phyloP scores from a whole-genome alignment of 2,888 invertebrate species.

The Trachelus troglodyta region DNA sequence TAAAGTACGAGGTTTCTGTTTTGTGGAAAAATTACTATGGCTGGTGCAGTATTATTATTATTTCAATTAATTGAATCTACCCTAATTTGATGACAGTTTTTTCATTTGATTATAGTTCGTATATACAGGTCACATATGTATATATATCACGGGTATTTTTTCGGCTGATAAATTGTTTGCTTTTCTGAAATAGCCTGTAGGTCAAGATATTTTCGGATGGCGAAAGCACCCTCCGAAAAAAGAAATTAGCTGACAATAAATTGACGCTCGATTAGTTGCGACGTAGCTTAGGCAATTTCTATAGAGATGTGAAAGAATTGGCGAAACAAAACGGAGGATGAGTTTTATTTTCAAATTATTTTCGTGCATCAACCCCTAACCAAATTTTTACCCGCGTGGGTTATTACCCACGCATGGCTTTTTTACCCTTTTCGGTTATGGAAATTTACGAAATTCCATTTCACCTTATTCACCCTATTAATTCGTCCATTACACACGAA shows the following conservation, averaged over 20 bases:
- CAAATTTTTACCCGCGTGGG: too few relatives aligned
- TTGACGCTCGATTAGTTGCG: not conserved
- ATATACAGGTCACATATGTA: not conserved
- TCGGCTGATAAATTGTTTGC: not conserved
- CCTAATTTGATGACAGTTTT: slow-evolving; percentile 35
- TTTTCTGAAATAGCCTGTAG: not conserved
- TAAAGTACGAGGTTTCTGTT: not conserved
- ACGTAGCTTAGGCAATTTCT: too few relatives aligned
- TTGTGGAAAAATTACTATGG: not conserved
- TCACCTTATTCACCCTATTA: not conserved
- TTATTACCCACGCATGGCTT: too few relatives aligned
- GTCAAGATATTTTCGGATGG: not conserved
- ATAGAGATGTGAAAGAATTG: too few relatives aligned
- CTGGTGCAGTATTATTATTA: not conserved
- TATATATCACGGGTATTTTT: not conserved
- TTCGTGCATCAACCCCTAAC: not conserved
- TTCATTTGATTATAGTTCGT: slow-evolving; percentile 31
- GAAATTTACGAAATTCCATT: not conserved
- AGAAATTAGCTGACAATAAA: not conserved
- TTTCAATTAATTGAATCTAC: slow-evolving; percentile 13
- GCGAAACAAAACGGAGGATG: too few relatives aligned
- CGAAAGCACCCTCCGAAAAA: not conserved
- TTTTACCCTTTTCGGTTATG: not conserved
- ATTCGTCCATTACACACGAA: not conserved
- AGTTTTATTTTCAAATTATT: not conserved